Evolutionary conservation across 2,113 vertebrate species (phyloP), one percentile per base, ranked within the genome.

Genomic region (Oryzias curvinotus): DNA sequence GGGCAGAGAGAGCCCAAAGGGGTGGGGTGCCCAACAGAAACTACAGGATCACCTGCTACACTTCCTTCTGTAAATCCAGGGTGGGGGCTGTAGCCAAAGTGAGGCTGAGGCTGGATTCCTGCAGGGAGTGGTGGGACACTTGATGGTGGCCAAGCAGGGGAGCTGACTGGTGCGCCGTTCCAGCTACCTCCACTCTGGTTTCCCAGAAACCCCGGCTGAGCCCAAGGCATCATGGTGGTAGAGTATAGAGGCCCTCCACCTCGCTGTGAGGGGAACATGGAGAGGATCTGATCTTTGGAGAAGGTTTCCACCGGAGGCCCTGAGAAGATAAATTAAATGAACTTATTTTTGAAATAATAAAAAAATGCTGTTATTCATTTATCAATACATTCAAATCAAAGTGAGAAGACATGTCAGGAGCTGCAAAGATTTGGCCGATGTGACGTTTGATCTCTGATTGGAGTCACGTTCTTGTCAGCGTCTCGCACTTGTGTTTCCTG

Each of bases 211-310:
- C 41, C 74, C 47, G 58, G 80, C 17, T 72, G 74, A 16, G 28
- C 62, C 83, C 83, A 85, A 15, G 84, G 52, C 57, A 68, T 52
- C 28, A 50, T 5, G 48, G 52, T 58, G 14, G 84, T 83, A 52
- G 71, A 57, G 62, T 64, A 83, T 0, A 65, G 71, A 63, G 82
- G 51, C 51, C 74, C 78, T 46, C 76, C 81, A 46, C 19, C 30
- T 62, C 78, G 78, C 52, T 73, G 81, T 5, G 52, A 44, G 52
- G 80, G 65, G 82, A 79, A 87, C 73, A 79, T 79, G 62, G 83
- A 71, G 57, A 85, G 64, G 50, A 85, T 84, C 79, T 86, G 85
- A 46, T 54, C 52, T 50, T 44, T 48, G 57, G 71, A 75, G 46
- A 82, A 45, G 1, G 0, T n/a, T 14, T 68, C 75, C 65, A 57